Evolutionary conservation across 2,797 vertebrate species (phyloP), one percentile per base, ranked within the genome.

Genomic region (Oreochromis grahami): DNA sequence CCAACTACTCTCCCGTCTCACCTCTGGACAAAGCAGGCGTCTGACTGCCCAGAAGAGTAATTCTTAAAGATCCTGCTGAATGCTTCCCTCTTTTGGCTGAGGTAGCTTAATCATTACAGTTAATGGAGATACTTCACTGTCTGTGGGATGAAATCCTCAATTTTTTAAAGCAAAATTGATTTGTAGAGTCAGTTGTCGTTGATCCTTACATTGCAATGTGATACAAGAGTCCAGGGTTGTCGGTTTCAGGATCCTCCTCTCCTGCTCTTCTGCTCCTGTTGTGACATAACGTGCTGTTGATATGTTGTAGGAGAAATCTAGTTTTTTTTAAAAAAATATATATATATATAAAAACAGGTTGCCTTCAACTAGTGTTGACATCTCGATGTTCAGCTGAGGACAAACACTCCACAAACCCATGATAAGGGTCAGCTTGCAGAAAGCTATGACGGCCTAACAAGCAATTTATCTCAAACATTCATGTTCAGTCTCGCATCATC

Each of bases 161-260:
- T 93, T 93, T 82, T 60, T 34, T 93, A 90, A 94, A 90, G 88
- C 77, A 84, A 82, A 90, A 94, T 95, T 92, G 91, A 96, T 94
- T 91, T 83, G 76, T 88, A 78, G 83, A 93, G 93, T 74, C 14
- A 65, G 63, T 68, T 21, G 63, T 68, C n/a, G 32, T 51, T 83
- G 79, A 91, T 96, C 92, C 72, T 93, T 95, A 85, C 80, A 50
- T 41, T 50, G 77, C 83, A 84, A 43, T 86, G 82, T 90, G 80
- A 88, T 86, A 79, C 78, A 58, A 58, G 41, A 45, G 77, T 72
- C 81, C 58, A 78, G 86, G 70, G 53, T 88, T 91, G 86, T 89
- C 83, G 84, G 76, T 94, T 95, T 89, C 77, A 87, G 83, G 12
- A 4, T 8, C 32, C 38, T 43, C 7, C 43, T 21, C 41, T 24